Conservation (phyloP, 2,888 invertebrate genomes). For the Tuta absoluta region DNA sequence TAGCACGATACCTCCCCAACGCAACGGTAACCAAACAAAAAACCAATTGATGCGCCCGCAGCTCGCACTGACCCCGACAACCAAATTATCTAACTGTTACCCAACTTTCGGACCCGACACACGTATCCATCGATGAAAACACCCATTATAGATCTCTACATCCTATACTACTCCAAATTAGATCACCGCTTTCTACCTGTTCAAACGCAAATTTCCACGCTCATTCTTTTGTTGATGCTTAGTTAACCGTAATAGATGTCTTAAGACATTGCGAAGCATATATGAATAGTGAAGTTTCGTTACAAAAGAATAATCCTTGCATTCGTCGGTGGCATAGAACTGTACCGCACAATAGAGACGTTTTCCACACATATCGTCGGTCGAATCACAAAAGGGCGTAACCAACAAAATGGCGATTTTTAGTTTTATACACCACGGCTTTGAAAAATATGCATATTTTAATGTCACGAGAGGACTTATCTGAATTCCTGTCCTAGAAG, state of each 20-base stretch:
- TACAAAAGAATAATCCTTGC: constrained; percentile 59
- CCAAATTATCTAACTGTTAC: constrained; percentile 67
- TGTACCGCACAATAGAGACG: constrained; percentile 7
- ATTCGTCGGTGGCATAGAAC: constrained; percentile 13
- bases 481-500: too few relatives aligned
- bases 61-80: constrained; percentile 49
- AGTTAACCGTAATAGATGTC: constrained; percentile 22
- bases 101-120: constrained; percentile 55
- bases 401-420: too few relatives aligned
- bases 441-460: too few relatives aligned
- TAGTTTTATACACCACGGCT: too few relatives aligned
- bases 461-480: too few relatives aligned
- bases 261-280: constrained; percentile 34
- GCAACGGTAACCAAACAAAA: constrained; percentile 63
- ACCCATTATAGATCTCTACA: background rate
- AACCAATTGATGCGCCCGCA: constrained; percentile 49
- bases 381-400: too few relatives aligned
- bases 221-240: constrained; percentile 28
- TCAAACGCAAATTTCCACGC: constrained; percentile 15
- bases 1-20: constrained; percentile 37
- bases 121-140: constrained; percentile 51
- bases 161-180: constrained; percentile 11
- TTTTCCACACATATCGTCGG: constrained; percentile 28
- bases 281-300: constrained; percentile 53
- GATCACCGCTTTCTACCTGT: constrained; percentile 33